Conservation (phyloP, 1,140 invertebrate genomes). For the Ruditapes philippinarum region DNA sequence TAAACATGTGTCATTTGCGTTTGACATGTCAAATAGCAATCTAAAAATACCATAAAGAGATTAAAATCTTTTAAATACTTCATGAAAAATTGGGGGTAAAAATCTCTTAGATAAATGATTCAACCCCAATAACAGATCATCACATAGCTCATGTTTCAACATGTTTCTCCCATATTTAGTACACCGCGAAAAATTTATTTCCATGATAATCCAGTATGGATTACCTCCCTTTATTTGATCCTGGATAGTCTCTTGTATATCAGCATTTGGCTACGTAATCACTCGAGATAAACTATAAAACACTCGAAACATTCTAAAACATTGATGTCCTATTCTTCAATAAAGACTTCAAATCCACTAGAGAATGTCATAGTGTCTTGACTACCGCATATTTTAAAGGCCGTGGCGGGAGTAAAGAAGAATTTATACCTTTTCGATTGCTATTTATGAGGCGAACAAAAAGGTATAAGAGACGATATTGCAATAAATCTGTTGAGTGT, state of each 20-base stretch:
- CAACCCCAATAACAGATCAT: neutral
- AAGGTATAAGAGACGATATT: neutral
- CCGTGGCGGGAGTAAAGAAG: neutral
- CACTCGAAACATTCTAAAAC: constrained; percentile 9
- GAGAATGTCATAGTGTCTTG: constrained; percentile 17
- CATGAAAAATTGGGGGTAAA: too few species aligned
- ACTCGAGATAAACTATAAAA: constrained; percentile 20
- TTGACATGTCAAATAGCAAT: too few species aligned
- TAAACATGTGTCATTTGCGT: too few species aligned
- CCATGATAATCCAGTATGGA: constrained; percentile 12
- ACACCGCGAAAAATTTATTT: constrained; percentile 1
- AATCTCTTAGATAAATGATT: too few species aligned
- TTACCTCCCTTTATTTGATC: constrained; percentile 8
- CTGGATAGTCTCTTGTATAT: neutral
- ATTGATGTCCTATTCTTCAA: constrained; percentile 15
- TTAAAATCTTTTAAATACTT: too few species aligned
- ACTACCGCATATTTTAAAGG: neutral
- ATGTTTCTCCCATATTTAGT: neutral
- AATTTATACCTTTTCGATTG: neutral
- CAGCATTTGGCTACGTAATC: neutral
- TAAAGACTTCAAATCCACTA: constrained; percentile 43
- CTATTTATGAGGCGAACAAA: neutral
- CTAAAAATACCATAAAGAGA: too few species aligned
- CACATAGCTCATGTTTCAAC: neutral
- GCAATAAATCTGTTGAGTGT: neutral